Percentiles rank a stretch among this genome's conserved stretches.
Conservation (phyloP, 2,113 vertebrate species). For the Coryphaenoides rupestris region DNA sequence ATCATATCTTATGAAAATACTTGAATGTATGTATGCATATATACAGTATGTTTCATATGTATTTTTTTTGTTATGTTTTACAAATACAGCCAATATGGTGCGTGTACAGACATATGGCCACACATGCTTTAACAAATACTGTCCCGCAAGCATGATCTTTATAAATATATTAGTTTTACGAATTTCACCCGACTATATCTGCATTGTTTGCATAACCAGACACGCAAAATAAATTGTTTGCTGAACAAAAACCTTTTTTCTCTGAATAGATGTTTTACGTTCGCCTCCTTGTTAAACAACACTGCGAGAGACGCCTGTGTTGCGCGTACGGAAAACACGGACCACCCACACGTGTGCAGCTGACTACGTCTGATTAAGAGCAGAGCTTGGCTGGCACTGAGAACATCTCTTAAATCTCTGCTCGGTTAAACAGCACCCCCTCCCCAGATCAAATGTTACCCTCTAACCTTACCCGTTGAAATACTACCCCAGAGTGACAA, state of each 20-base stretch:
- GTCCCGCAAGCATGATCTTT: no score
- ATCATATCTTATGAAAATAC: no score
- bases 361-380: slow-evolving; percentile 38
- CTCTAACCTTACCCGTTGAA: slow-evolving; percentile 21
- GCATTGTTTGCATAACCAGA: no score
- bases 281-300: slow-evolving; percentile 23
- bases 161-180: no score
- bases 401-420: slow-evolving; percentile 8
- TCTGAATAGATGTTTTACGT: slow-evolving; percentile 11
- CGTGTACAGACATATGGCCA: no score
- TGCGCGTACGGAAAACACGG: slow-evolving; percentile 32
- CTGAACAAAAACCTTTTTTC: neutral
- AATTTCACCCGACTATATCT: no score
- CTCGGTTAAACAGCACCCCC: slow-evolving; percentile 12
- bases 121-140: no score
- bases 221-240: neutral
- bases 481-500: slow-evolving; percentile 7
- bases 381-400: slow-evolving; percentile 34
- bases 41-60: no score
- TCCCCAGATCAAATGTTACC: slow-evolving; percentile 23
- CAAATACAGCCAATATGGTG: no score
- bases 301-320: slow-evolving; percentile 10
- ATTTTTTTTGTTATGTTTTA: no score
- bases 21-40: no score
- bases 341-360: slow-evolving; percentile 40